These are phyloP conservation scores for Myotis findleyi DNA, from an alignment of 2,797 vertebrate species.

Conservation along the genomic window DNA sequence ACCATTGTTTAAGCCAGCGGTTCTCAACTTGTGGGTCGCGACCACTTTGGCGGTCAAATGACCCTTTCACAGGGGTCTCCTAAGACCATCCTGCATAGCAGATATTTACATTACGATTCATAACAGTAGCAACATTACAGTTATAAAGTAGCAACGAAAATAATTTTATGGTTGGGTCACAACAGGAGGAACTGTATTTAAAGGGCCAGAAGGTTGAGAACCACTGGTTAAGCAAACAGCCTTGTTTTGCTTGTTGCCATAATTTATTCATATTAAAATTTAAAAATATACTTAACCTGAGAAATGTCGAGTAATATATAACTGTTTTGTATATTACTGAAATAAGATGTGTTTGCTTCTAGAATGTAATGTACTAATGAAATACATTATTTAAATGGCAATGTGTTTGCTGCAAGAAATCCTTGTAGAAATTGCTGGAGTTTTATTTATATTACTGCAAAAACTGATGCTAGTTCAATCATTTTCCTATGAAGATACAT, in stretches of 20 bases:
- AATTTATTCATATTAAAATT: slow-evolving; percentile 11
- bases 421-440: background rate
- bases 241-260: background rate
- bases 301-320: slow-evolving; percentile 1
- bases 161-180: too few relatives aligned
- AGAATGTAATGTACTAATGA: slow-evolving; percentile 40
- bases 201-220: background rate
- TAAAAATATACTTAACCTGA: slow-evolving; percentile 1
- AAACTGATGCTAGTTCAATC: slow-evolving; percentile 32
- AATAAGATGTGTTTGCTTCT: slow-evolving; percentile 34
- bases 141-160: too few relatives aligned
- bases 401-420: slow-evolving; percentile 53
- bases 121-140: too few relatives aligned
- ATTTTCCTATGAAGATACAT: slow-evolving; percentile 53
- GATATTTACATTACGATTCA: too few relatives aligned
- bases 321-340: background rate
- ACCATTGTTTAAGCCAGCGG: too few relatives aligned
- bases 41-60: too few relatives aligned
- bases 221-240: background rate
- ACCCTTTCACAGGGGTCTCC: too few relatives aligned
- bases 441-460: slow-evolving; percentile 54
- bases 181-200: too few relatives aligned
- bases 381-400: slow-evolving; percentile 46
- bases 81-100: too few relatives aligned
- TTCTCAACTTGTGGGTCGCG: too few relatives aligned